These are phyloP conservation scores for Acrocephalus scirpaceus DNA, from an alignment of 2,797 vertebrate genomes.

Conservation along the genomic window DNA sequence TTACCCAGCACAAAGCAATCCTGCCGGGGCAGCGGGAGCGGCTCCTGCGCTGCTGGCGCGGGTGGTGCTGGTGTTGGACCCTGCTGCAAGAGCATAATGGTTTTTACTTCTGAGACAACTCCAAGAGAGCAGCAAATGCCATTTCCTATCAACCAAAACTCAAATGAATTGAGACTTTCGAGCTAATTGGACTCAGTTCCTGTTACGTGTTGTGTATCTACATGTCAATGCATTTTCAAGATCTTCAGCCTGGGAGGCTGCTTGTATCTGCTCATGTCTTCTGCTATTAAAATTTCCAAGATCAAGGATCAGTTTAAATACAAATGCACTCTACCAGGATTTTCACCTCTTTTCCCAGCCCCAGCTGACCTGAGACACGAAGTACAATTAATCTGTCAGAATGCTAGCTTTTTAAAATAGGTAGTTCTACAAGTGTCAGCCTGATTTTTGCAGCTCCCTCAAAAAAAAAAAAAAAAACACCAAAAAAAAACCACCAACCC, in stretches of 20 bases:
- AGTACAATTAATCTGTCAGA: not conserved
- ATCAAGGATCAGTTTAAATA: not conserved
- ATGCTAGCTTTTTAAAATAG: not conserved
- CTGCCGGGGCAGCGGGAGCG: not conserved
- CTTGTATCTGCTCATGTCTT: not conserved
- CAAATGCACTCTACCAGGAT: not conserved
- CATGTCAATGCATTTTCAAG: not conserved
- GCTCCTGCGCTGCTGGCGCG: not conserved
- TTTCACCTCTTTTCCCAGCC: not conserved
- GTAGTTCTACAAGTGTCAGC: not conserved
- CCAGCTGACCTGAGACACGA: not conserved
- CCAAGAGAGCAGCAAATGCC: not conserved
- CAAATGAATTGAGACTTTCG: not conserved
- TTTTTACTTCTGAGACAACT: not conserved
- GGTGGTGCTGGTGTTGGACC: not conserved
- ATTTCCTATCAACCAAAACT: not conserved
- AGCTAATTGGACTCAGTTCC: not conserved
- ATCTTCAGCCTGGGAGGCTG: not conserved
- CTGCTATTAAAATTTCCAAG: not conserved
- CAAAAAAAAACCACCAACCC: not conserved
- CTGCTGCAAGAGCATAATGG: rapidly evolving
- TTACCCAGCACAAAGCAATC: not conserved
- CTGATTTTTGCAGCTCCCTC: not conserved
- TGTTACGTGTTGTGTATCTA: not conserved
- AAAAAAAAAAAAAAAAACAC: not conserved